phyloP scores from a whole-genome alignment of 2,888 invertebrate species.

The Dasypogon diadema region DNA sequence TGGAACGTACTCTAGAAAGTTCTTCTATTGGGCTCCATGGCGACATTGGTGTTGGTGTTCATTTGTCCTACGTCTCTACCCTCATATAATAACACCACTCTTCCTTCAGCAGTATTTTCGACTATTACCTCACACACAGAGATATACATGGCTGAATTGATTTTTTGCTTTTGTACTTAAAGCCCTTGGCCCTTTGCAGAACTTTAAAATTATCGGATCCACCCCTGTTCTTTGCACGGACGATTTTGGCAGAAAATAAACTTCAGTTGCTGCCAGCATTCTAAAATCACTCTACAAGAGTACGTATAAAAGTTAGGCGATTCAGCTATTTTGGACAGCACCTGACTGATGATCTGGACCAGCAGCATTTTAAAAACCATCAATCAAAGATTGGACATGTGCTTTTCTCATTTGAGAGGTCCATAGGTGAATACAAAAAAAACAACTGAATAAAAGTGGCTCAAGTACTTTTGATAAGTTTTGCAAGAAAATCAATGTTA shows the following conservation, averaged over 20 bases:
- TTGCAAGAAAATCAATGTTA: too few species aligned
- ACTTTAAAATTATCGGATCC: conserved; percentile 5
- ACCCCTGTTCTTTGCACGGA: background rate
- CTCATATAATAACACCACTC: background rate
- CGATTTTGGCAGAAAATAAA: conserved; percentile 23
- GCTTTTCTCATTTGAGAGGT: too few species aligned
- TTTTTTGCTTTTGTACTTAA: conserved; percentile 17
- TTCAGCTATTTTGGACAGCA: background rate
- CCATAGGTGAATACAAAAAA: too few species aligned
- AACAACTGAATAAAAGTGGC: too few species aligned
- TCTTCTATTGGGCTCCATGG: conserved; percentile 6
- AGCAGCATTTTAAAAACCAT: background rate
- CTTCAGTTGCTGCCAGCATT: background rate
- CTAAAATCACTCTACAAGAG: background rate
- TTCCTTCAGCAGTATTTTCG: conserved; percentile 10
- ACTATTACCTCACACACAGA: background rate
- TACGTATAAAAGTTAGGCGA: background rate
- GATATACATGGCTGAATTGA: conserved; percentile 29
- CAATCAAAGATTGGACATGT: background rate
- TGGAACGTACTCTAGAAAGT: background rate
- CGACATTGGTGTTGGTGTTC: background rate
- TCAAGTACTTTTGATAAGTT: too few species aligned
- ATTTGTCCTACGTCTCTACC: background rate
- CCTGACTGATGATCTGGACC: conserved; percentile 38
- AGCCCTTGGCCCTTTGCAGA: background rate